phyloP scores from a whole-genome alignment of 2,113 vertebrate species.

The Pyrgilauda ruficollis region DNA sequence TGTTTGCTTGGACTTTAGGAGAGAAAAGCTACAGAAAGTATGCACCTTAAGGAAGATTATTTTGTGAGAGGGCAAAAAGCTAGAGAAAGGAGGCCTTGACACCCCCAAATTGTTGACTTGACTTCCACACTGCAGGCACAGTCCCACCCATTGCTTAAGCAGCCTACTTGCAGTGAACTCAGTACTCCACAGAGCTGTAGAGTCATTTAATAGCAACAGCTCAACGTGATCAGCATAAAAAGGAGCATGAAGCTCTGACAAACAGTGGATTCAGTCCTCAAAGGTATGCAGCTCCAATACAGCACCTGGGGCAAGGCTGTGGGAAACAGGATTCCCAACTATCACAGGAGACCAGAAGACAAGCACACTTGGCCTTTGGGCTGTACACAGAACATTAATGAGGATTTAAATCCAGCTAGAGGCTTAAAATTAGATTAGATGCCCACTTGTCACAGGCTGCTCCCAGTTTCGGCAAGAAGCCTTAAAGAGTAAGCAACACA shows the following conservation, averaged over 20 bases:
- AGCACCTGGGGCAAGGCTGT: not conserved
- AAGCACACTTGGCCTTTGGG: not conserved
- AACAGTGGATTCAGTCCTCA: not conserved
- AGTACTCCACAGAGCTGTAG: not conserved
- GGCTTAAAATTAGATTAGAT: not conserved
- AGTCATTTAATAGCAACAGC: not conserved
- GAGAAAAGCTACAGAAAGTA: not conserved
- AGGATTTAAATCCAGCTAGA: not conserved
- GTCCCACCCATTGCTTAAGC: not conserved
- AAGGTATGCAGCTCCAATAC: not conserved
- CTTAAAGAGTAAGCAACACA: not conserved
- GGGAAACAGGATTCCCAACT: not conserved
- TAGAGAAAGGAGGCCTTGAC: not conserved
- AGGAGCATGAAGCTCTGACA: not conserved
- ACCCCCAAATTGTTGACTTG: not conserved
- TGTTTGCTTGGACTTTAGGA: not conserved
- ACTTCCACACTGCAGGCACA: not conserved
- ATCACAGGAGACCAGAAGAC: not conserved
- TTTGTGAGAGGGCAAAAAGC: not conserved
- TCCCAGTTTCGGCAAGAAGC: not conserved
- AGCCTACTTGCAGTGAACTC: not conserved
- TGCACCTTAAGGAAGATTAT: not conserved
- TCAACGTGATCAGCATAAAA: not conserved
- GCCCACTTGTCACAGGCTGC: not conserved
- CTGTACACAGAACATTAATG: not conserved